Percentiles rank a stretch among this genome's conserved stretches.
phyloP scores from a whole-genome alignment of 2,888 invertebrate species.

The Anthrax anthrax region DNA sequence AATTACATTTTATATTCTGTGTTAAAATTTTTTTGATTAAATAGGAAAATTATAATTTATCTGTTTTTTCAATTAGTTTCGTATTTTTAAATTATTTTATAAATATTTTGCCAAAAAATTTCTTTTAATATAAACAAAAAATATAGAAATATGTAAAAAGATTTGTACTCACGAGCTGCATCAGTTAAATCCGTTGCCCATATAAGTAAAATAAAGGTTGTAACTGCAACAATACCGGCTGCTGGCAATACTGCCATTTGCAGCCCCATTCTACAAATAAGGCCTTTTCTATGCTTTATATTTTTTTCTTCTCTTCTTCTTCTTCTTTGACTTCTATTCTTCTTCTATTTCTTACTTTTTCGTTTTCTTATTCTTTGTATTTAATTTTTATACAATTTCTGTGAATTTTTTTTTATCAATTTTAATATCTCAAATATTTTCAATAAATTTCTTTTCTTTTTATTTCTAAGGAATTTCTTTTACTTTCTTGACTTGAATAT shows the following conservation, averaged over 20 bases:
- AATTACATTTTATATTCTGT: no score
- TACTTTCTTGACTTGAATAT: background rate
- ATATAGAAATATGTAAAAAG: no score
- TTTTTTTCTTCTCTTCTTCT: background rate
- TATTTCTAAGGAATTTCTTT: background rate
- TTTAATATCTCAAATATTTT: no score
- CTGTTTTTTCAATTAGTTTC: no score
- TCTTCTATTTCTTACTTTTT: background rate
- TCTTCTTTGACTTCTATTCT: background rate
- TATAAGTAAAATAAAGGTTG: slow-evolving; percentile 25
- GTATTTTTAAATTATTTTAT: no score
- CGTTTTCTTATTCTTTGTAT: background rate
- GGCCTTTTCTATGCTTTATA: background rate
- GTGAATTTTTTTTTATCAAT: background rate
- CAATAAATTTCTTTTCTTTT: background rate
- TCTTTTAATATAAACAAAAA: no score
- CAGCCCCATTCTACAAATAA: slow-evolving; percentile 27
- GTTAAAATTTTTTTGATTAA: no score
- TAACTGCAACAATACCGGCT: slow-evolving; percentile 30
- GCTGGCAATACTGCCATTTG: slow-evolving; percentile 30
- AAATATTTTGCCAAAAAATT: no score
- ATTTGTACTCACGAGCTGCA: slow-evolving; percentile 34
- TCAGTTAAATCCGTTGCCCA: slow-evolving; percentile 27
- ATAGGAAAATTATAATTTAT: no score
- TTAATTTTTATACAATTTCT: background rate